Evolutionary conservation across 1,140 invertebrate species (phyloP), one percentile per base, ranked within the genome.

Genomic region (Plutomurus gul): DNA sequence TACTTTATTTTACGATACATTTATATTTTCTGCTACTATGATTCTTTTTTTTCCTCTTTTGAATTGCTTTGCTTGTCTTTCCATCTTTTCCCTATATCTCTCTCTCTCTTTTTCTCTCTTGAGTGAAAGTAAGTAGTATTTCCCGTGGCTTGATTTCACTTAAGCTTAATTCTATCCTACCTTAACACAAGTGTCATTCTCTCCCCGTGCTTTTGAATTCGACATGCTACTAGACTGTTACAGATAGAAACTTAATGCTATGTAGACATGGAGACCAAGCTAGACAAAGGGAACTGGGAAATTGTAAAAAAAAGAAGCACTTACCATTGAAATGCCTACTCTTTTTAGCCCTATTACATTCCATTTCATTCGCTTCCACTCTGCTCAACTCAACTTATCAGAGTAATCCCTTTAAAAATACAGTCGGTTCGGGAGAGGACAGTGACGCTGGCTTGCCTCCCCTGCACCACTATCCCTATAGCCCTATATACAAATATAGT

Each of bases 1-100:
- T 65, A 65, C 47, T 51, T 51, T 65, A 65, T 65, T 65, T 65
- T 65, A 65, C 56, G 56, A 65, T 65, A 65, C 27, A 65, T 36
- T 65, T 65, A 30, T 11, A 30, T n/a, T 33, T n/a, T 65, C 27
- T 5, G 36, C 16, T 65, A 10, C n/a, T n/a, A n/a, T n/a, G n/a
- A n/a, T n/a, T n/a, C n/a, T n/a, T n/a, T n/a, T n/a, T n/a, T n/a
- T n/a, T n/a, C 56, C 56, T 25, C 7, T 30, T 65, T 65, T 65
- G 1, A n/a, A 49, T 18, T 49, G 16, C 46, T 18, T 20, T n/a
- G 56, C 56, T 36, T 65, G 30, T 27, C 27, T 65, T n/a, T 36
- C 27, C 56, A 33, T 65, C 56, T 65, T 65, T n/a, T n/a, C n/a
- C n/a, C 46, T 18, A 16, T n/a, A 30, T 30, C 18, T 65, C 36